Evolutionary conservation across 2,888 invertebrate genomes (phyloP).

Genomic region (Panzeria rudis): DNA sequence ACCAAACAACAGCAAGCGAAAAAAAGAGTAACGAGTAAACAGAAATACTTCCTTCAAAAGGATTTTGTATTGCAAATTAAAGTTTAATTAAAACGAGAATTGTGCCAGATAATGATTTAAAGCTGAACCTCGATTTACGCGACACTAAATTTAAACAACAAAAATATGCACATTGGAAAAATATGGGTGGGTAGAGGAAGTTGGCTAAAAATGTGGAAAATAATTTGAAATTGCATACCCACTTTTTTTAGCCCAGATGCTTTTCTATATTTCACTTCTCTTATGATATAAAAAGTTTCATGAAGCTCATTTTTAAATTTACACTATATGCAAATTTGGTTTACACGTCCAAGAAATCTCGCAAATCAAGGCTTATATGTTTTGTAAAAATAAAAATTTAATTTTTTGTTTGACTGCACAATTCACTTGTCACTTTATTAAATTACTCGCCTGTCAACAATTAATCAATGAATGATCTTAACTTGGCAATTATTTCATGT

Average conservation of each 20-base stretch:
- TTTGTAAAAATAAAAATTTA: too few species aligned
- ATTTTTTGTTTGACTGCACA: too few species aligned
- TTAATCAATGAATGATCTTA: background rate
- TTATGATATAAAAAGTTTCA: too few species aligned
- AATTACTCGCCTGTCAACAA: conserved; percentile 7
- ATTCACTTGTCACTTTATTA: background rate
- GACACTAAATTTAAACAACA: too few species aligned
- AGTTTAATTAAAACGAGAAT: background rate
- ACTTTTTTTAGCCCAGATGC: too few species aligned
- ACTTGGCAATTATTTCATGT: background rate
- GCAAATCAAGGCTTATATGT: too few species aligned
- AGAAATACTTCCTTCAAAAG: background rate
- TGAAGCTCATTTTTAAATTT: too few species aligned
- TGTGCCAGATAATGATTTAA: background rate
- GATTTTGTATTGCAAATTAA: background rate
- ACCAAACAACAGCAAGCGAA: conserved; percentile 26
- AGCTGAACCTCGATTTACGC: background rate
- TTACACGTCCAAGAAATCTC: background rate
- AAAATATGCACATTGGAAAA: too few species aligned
- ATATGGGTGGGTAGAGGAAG: too few species aligned
- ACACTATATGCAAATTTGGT: background rate
- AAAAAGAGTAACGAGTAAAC: background rate
- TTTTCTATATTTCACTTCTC: background rate
- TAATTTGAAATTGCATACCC: too few species aligned
- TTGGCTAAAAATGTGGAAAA: too few species aligned